Conservation (phyloP, 1,140 invertebrate species). For the Thereuonema tuberculata region DNA sequence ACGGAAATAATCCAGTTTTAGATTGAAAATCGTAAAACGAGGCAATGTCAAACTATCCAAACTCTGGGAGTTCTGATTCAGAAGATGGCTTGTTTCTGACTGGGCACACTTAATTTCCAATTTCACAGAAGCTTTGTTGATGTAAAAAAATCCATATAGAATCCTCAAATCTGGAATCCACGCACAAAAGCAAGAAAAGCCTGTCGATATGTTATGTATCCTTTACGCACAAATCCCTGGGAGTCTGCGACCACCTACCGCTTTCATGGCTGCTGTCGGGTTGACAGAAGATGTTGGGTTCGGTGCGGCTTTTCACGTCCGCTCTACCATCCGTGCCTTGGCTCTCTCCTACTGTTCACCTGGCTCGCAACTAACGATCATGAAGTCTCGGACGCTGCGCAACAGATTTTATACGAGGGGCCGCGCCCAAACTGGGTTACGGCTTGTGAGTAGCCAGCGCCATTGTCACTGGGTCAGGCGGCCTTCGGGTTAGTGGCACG, state of each 20-base stretch:
- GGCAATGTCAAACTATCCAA: no score
- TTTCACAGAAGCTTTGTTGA: no score
- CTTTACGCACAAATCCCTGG: no score
- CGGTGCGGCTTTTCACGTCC: not conserved
- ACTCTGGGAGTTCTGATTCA: no score
- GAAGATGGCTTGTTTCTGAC: no score
- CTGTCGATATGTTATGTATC: no score
- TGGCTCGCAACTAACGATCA: not conserved
- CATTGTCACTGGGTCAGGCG: not conserved
- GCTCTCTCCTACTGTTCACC: not conserved
- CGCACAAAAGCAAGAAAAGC: no score
- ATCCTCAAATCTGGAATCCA: no score
- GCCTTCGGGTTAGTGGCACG: slow-evolving; percentile 3
- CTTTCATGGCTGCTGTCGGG: not conserved
- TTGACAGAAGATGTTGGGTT: not conserved
- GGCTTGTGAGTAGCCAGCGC: not conserved
- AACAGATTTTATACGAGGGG: not conserved
- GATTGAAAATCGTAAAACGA: no score
- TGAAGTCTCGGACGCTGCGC: not conserved
- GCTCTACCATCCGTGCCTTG: not conserved
- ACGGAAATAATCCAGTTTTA: no score
- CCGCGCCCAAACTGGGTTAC: not conserved
- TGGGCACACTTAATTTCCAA: no score
- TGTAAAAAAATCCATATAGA: no score
- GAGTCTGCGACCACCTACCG: slow-evolving; percentile 1